Percentiles rank a stretch among this genome's conserved stretches.
Conservation (phyloP, 2,113 vertebrate genomes). For the Sciurus niger region DNA sequence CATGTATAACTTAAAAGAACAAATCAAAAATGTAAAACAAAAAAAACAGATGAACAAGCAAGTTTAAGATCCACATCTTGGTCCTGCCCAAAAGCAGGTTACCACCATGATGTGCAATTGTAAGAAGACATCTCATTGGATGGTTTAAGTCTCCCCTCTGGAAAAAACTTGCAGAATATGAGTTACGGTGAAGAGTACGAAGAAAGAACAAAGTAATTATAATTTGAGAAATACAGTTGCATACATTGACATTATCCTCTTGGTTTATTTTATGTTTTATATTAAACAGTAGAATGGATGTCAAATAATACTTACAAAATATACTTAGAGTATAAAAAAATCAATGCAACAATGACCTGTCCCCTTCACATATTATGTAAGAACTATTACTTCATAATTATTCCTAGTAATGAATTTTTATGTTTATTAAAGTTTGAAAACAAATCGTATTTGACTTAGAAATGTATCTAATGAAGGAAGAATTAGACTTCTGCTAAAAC, state of each 20-base stretch:
- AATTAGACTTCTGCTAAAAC: fast-evolving
- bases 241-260: neutral
- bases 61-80: fast-evolving
- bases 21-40: too few species aligned
- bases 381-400: neutral
- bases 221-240: neutral
- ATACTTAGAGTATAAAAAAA: neutral
- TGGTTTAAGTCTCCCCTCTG: neutral
- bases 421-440: neutral
- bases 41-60: too few species aligned
- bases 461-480: neutral
- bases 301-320: neutral
- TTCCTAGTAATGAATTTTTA: neutral
- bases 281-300: neutral
- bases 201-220: neutral
- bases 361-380: neutral
- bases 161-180: neutral
- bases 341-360: neutral
- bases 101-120: fast-evolving
- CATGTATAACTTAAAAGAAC: too few species aligned
- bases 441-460: neutral
- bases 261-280: neutral
- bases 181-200: neutral
- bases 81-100: neutral
- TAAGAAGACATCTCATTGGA: neutral